Evolutionary conservation across 2,888 invertebrate genomes (phyloP), one percentile per base, ranked within the genome.

Genomic region (Drosophila tanythrix): DNA sequence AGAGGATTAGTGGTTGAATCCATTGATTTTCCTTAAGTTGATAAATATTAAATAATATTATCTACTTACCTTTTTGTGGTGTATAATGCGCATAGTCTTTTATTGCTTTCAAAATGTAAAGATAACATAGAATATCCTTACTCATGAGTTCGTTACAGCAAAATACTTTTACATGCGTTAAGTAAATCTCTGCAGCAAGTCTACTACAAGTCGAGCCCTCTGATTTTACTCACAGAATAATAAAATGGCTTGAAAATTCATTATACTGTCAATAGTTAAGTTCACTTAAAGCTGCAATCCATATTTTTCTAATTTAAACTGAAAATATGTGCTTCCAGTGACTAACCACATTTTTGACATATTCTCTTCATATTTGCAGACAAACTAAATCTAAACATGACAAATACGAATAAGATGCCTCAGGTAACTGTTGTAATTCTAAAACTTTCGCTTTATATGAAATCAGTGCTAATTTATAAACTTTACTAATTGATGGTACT

Each of bases 401-500:
- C 40, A 70, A 38, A 55, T 52, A 0, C 35, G 58, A 64, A n/a
- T n/a, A 53, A 65, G 57, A 50, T 56, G 69, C 52, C 48, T 50
- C 67, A 72, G 80, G 71, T 75, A 43, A 74, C 55, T 43, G 35
- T 8, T 18, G 21, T 21, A 25, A 11, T 13, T n/a, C 4, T 21
- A 31, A 58, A 74, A 58, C 53, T 66, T 66, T 35, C 25, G 21
- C 51, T 31, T 25, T 62, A 58, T 48, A 48, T 35, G 33, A 79
- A 85, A 76, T 69, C 65, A 80, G 74, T 31, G 48, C 40, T 55
- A 72, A 74, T 75, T 79, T 70, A 80, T 76, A 67, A 89, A 87
- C 77, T 87, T 87, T 75, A 25, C 73, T 89, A 89, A 88, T 85
- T 77, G 84, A 70, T 67, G 74, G 35, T 67, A 51, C 48, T 79